Conservation (phyloP, 1,140 invertebrate genomes). For the Drosophila mayri region DNA sequence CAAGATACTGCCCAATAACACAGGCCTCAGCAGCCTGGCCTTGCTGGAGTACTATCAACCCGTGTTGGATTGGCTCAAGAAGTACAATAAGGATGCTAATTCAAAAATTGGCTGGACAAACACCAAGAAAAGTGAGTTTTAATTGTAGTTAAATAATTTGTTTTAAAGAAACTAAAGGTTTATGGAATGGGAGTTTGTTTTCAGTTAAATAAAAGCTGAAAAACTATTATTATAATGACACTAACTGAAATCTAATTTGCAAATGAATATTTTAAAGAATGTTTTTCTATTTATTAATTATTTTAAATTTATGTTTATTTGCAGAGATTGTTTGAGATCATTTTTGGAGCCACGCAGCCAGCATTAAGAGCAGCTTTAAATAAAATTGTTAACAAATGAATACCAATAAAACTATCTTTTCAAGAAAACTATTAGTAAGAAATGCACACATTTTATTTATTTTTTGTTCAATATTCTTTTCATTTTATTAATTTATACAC, state of each 20-base stretch:
- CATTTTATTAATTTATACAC: no score
- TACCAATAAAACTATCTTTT: slow-evolving; percentile 8
- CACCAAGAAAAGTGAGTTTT: slow-evolving; percentile 64
- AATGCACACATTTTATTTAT: not conserved
- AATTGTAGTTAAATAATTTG: no score
- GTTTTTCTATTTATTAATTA: not conserved
- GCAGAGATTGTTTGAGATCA: slow-evolving; percentile 61
- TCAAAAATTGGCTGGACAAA: slow-evolving; percentile 74
- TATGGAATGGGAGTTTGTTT: no score
- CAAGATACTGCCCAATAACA: slow-evolving; percentile 86
- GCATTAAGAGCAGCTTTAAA: not conserved
- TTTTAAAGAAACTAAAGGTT: not conserved
- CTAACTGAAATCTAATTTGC: not conserved
- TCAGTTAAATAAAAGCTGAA: not conserved
- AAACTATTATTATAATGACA: not conserved
- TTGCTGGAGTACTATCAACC: slow-evolving; percentile 84
- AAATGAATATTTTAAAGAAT: not conserved
- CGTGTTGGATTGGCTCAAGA: slow-evolving; percentile 74
- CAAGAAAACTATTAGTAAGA: not conserved
- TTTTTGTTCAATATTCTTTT: not conserved
- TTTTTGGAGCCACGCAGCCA: not conserved
- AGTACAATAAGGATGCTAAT: slow-evolving; percentile 72
- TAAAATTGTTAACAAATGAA: not conserved
- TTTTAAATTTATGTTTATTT: slow-evolving; percentile 15
- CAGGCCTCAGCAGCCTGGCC: slow-evolving; percentile 84